Evolutionary conservation across 2,797 vertebrate species (phyloP), one percentile per base, ranked within the genome.

Genomic region (Ispidina lecontei): DNA sequence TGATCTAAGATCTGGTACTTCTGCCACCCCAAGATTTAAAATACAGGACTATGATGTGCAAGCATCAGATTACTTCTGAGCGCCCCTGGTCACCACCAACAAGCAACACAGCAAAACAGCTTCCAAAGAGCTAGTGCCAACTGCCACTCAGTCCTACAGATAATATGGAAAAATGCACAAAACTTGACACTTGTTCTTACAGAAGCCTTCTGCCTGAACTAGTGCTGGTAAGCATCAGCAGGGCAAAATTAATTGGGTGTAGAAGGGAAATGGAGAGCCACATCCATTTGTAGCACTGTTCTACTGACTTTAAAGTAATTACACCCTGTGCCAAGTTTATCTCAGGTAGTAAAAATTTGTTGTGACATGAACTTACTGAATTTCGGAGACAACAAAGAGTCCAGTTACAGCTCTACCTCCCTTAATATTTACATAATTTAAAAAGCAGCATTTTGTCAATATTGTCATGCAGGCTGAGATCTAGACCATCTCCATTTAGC

Each of bases 141-240:
- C 10, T 93, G 90, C 74, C 76, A 88, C 83, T 97, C 75, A 76
- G 70, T 87, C 89, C 84, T 87, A 62, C 1, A 6, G 81, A 69
- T 90, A 95, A 96, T 35, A 91, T 4, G 70, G 88, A 89, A 94
- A n/a, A 96, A 92, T 58, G 87, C 52, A 95, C 89, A 95, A 91
- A 96, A 93, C 21, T 26, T 85, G 91, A 90, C 95, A 90, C 59
- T 77, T 77, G 87, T 89, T 92, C 91, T 59, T 74, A 56, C 47
- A 85, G 77, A 86, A 94, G 67, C 87, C 91, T 90, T 90, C 77
- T 77, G 73, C 94, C 64, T 89, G 74, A 59, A 86, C 85, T 58
- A 90, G 65, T 29, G 62, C 25, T 7, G 77, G 22, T 37, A 70
- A 81, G 67, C 84, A 94, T 87, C 87, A 84, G 80, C 70, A 94